Conservation (phyloP, 2,888 invertebrate species). For the Drosophila glabriapex region DNA sequence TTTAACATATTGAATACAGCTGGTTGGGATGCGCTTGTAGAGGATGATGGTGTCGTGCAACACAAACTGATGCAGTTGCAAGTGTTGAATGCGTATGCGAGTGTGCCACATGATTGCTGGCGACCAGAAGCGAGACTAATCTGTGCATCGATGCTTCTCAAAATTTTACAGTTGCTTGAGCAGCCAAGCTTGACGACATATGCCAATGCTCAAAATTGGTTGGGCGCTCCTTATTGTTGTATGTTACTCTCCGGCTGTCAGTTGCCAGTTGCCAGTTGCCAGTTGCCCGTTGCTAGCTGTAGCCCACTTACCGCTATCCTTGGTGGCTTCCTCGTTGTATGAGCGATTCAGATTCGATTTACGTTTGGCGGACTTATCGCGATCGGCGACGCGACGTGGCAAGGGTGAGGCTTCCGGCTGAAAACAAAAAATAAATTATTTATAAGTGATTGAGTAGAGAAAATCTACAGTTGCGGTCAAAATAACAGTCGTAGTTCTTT, state of each 20-base stretch:
- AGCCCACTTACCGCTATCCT: slow-evolving; percentile 84
- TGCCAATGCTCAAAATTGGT: slow-evolving; percentile 18
- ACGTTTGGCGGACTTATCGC: slow-evolving; percentile 89
- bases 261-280: not conserved
- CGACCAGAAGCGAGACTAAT: slow-evolving; percentile 19
- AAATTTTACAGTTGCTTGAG: slow-evolving; percentile 10
- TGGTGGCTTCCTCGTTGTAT: slow-evolving; percentile 85
- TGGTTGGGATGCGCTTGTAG: slow-evolving; percentile 57
- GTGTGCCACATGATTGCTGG: slow-evolving; percentile 42
- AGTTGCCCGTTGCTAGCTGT: slow-evolving; percentile 8
- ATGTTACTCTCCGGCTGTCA: not conserved
- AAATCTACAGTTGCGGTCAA: not conserved
- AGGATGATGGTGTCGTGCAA: slow-evolving; percentile 53
- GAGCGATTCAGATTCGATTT: slow-evolving; percentile 89
- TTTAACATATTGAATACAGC: slow-evolving; percentile 76
- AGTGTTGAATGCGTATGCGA: slow-evolving; percentile 40
- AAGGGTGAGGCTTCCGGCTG: slow-evolving; percentile 82
- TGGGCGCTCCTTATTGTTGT: slow-evolving; percentile 13
- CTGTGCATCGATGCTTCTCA: slow-evolving; percentile 7
- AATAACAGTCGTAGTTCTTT: not conserved
- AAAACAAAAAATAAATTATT: not conserved
- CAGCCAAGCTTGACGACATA: slow-evolving; percentile 48
- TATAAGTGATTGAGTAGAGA: not conserved
- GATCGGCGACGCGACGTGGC: slow-evolving; percentile 85
- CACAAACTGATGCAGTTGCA: slow-evolving; percentile 71